Evolutionary conservation across 2,797 vertebrate species (phyloP).

Genomic region (Microhierax caerulescens): DNA sequence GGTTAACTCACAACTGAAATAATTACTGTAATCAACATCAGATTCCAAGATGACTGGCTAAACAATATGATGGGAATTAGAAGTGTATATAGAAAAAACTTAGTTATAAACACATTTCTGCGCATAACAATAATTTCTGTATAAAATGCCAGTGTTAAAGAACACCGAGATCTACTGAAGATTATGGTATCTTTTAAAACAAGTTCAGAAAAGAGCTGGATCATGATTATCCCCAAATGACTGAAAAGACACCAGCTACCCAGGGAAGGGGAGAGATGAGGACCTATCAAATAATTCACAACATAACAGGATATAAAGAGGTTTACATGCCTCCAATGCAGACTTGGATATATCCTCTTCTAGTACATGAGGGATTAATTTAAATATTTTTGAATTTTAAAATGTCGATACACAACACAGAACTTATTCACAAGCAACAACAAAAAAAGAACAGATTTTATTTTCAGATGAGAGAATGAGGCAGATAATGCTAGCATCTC

Average conservation of each 20-base stretch:
- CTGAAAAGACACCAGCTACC: neutral
- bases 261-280: neutral
- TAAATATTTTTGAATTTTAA: neutral
- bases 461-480: neutral
- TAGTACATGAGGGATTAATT: neutral
- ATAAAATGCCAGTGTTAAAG: neutral
- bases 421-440: neutral
- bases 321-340: neutral
- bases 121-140: neutral
- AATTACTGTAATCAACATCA: neutral
- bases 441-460: neutral
- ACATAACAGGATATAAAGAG: neutral
- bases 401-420: neutral
- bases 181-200: neutral
- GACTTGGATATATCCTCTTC: neutral
- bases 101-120: neutral
- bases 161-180: neutral
- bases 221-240: neutral
- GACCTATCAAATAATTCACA: neutral
- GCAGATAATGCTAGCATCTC: neutral
- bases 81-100: neutral
- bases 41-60: neutral
- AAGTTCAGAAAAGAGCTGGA: neutral
- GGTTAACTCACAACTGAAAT: slow-evolving; percentile 46
- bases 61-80: neutral